phyloP scores from a whole-genome alignment of 2,113 vertebrate genomes.

The Mastomys natalensis region DNA sequence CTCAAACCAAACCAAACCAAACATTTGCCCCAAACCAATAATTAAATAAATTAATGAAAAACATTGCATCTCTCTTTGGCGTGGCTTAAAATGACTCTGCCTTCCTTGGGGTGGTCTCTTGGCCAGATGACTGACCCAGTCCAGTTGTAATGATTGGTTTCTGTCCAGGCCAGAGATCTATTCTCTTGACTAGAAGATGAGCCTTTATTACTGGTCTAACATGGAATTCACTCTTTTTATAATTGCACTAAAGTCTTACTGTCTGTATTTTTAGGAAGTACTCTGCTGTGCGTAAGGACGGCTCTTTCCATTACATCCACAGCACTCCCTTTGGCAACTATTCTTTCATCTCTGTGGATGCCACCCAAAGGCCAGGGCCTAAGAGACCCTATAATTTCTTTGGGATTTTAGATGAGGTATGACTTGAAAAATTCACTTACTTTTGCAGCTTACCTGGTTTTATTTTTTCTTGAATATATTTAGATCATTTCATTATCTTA shows the following conservation, averaged over 20 bases:
- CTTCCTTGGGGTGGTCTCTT: not conserved
- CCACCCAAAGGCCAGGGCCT: conserved; percentile 94
- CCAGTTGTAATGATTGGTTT: not conserved
- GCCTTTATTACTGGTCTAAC: not conserved
- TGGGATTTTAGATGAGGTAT: conserved; percentile 95
- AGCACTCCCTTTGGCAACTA: conserved; percentile 96
- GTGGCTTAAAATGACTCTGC: not conserved
- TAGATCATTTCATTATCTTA: conserved; percentile 27
- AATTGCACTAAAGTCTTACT: conserved; percentile 58
- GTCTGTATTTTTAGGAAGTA: conserved; percentile 92
- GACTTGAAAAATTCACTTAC: conserved; percentile 65
- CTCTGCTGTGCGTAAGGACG: conserved; percentile 93
- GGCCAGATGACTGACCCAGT: not conserved
- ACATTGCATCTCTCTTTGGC: not conserved
- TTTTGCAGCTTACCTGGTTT: conserved; percentile 62
- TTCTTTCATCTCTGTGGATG: conserved; percentile 96
- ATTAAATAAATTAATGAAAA: not conserved
- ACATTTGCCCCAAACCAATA: not conserved
- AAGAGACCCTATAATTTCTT: conserved; percentile 98
- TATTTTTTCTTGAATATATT: conserved; percentile 22
- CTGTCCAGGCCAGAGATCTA: not conserved
- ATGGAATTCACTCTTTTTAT: conserved; percentile 29
- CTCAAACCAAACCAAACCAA: not conserved
- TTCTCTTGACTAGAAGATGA: not conserved
- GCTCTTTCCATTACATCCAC: conserved; percentile 96